Evolutionary conservation across 2,797 vertebrate species (phyloP).

Genomic region (Poecilia gillii): DNA sequence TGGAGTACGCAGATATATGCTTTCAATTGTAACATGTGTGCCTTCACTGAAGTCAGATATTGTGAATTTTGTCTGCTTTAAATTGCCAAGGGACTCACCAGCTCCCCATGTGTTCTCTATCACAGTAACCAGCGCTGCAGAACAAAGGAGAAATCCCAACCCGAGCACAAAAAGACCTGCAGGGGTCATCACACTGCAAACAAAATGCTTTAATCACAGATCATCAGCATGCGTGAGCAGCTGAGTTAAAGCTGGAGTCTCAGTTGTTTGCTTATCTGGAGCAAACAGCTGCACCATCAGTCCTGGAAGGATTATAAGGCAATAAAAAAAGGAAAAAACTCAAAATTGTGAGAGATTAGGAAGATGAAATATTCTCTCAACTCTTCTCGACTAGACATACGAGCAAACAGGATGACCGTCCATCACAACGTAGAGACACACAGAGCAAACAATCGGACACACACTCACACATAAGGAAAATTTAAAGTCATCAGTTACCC

Average conservation of each 20-base stretch:
- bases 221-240: background rate
- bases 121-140: background rate
- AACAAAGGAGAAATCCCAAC: background rate
- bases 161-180: background rate
- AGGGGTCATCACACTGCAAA: background rate
- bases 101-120: background rate
- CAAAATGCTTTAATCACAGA: background rate
- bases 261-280: constrained; percentile 4
- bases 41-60: background rate
- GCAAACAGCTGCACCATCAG: background rate
- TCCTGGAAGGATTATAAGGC: background rate
- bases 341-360: background rate
- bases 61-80: background rate
- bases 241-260: background rate
- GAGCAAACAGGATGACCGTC: background rate
- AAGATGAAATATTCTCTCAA: background rate
- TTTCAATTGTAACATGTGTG: background rate
- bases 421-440: background rate
- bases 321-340: background rate
- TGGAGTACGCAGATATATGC: background rate
- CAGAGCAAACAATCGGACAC: too few relatives aligned
- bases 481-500: background rate
- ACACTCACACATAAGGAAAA: background rate
- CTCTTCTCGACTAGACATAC: background rate
- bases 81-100: background rate